Percentiles rank a stretch among this genome's conserved stretches.
phyloP scores from a whole-genome alignment of 2,888 invertebrate genomes.

The Drosophila pseudotakahashii region DNA sequence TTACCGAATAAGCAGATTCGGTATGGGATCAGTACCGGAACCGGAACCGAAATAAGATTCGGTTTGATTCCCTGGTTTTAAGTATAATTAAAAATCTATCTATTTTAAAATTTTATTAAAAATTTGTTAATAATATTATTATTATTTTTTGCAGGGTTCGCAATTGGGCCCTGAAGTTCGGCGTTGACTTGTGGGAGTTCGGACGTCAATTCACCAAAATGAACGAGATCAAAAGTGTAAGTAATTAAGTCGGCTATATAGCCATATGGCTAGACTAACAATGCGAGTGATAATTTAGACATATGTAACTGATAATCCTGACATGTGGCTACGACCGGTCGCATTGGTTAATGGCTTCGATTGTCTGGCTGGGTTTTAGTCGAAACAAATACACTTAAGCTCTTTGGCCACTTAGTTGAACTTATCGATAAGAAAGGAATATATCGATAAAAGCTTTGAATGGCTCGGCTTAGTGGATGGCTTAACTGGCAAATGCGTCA shows the following conservation, averaged over 20 bases:
- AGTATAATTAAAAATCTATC: no score
- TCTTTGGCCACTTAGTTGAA: constrained; percentile 43
- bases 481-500: constrained; percentile 60
- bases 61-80: no score
- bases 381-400: constrained; percentile 62
- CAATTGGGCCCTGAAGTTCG: constrained; percentile 96
- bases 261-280: constrained; percentile 1
- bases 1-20: no score
- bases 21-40: no score
- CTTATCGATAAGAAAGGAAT: constrained; percentile 56
- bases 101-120: no score
- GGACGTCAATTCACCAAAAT: constrained; percentile 94
- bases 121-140: background rate
- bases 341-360: constrained; percentile 55
- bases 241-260: constrained; percentile 81
- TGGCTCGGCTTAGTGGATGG: constrained; percentile 57
- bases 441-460: constrained; percentile 68
- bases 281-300: constrained; percentile 9
- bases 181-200: constrained; percentile 95
- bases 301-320: constrained; percentile 33
- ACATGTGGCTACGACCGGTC: constrained; percentile 7
- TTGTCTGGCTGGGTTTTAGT: constrained; percentile 48
- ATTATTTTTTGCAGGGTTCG: constrained; percentile 90
- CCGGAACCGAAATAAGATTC: no score
- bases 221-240: constrained; percentile 94